phyloP scores from a whole-genome alignment of 2,113 vertebrate species.

The Pelodiscus sinensis region DNA sequence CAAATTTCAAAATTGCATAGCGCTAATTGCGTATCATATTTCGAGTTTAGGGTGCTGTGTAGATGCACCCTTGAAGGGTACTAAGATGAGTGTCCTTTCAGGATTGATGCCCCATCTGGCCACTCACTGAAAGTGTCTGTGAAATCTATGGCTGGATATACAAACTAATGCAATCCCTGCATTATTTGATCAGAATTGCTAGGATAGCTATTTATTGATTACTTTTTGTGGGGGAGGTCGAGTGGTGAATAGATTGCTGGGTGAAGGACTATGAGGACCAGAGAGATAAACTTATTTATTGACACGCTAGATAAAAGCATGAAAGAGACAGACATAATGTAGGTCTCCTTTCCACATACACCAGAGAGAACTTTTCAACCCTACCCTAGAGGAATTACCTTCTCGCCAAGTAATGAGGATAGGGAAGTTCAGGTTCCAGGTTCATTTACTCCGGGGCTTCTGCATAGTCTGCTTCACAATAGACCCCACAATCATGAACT shows the following conservation, averaged over 20 bases:
- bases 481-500: neutral
- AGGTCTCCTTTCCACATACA: neutral
- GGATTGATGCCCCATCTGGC: rapidly evolving
- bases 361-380: neutral
- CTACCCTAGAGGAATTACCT: neutral
- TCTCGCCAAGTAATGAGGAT: neutral
- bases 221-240: neutral
- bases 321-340: neutral
- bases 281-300: neutral
- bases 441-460: neutral
- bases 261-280: neutral
- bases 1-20: too few relatives aligned
- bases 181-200: neutral
- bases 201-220: neutral
- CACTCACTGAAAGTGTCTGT: rapidly evolving
- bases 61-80: neutral
- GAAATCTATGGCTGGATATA: neutral
- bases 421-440: neutral
- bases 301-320: neutral
- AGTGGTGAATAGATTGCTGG: neutral
- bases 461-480: neutral
- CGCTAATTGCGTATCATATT: too few relatives aligned
- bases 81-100: neutral
- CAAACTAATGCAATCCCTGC: neutral
- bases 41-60: too few relatives aligned